A percentile compares a stretch with the other conserved stretches of the same genome.
phyloP scores from a whole-genome alignment of 2,113 vertebrate species.

The Peromyscus maniculatus region DNA sequence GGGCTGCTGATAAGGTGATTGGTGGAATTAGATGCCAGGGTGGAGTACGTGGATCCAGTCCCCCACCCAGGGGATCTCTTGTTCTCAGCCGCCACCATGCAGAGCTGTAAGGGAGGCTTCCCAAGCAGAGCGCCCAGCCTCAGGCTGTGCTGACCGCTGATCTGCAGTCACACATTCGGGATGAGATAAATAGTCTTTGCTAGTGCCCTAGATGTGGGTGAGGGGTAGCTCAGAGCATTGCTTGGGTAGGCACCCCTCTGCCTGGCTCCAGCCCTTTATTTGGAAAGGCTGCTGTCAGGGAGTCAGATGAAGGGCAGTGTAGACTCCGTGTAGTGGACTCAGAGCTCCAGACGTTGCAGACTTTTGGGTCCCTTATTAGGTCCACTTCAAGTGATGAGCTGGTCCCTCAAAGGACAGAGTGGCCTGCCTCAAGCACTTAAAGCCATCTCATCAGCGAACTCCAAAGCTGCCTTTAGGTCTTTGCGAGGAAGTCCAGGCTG shows the following conservation, averaged over 20 bases:
- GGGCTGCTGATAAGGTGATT: not conserved
- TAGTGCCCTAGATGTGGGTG: not conserved
- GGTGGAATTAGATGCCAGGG: not conserved
- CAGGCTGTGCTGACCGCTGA: no score
- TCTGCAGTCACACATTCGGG: not conserved
- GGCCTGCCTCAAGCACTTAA: not conserved
- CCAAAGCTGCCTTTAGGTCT: not conserved
- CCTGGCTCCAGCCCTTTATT: not conserved
- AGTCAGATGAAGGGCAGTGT: not conserved
- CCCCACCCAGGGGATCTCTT: not conserved
- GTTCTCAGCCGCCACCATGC: no score
- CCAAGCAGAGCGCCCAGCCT: not conserved
- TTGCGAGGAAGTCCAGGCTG: no score
- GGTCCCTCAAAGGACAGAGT: not conserved
- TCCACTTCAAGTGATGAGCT: not conserved
- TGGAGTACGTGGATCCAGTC: no score
- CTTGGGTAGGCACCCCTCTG: not conserved
- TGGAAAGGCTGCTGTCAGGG: not conserved
- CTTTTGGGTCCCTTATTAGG: not conserved
- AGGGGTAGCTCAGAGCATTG: not conserved
- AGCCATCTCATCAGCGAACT: not conserved
- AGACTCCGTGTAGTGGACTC: not conserved
- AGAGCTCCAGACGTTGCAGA: not conserved
- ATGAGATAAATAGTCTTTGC: not conserved
- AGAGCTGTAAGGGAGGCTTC: not conserved